These are phyloP conservation scores for Episyrphus balteatus DNA, from an alignment of 1,140 invertebrate genomes.

Conservation along the genomic window DNA sequence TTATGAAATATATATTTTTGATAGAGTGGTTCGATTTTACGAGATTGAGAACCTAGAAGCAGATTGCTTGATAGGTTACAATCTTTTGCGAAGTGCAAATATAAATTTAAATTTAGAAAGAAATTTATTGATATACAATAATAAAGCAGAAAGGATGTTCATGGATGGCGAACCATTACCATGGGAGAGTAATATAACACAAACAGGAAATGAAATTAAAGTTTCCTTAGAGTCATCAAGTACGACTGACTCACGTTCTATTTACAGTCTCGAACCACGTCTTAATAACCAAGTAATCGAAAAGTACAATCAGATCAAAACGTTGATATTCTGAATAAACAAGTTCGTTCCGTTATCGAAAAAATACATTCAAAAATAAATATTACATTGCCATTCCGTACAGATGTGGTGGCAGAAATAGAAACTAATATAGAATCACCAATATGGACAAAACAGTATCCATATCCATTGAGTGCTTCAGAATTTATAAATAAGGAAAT, in stretches of 20 bases:
- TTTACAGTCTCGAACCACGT: not conserved
- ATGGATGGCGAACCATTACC: too few relatives aligned
- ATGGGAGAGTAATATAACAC: too few relatives aligned
- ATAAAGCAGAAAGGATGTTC: too few relatives aligned
- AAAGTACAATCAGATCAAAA: not conserved
- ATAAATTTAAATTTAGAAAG: not conserved
- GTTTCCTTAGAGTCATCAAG: too few relatives aligned
- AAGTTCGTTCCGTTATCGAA: not conserved
- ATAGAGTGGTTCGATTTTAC: slow-evolving; percentile 1
- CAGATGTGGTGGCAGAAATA: not conserved
- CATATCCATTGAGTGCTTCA: not conserved
- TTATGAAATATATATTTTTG: slow-evolving; percentile 3
- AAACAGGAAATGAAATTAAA: too few relatives aligned
- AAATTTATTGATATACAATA: not conserved
- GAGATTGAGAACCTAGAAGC: not conserved
- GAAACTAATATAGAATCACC: not conserved
- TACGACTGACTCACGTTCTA: too few relatives aligned
- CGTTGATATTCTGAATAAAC: not conserved
- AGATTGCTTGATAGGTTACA: slow-evolving; percentile 1
- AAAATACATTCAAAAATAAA: not conserved
- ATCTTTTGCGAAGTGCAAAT: too few relatives aligned
- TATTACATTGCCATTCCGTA: not conserved
- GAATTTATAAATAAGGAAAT: not conserved
- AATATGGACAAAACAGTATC: not conserved
- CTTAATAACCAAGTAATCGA: slow-evolving; percentile 1